These are phyloP conservation scores for Lucinisca nassula DNA, from an alignment of 2,888 invertebrate species.

Conservation along the genomic window DNA sequence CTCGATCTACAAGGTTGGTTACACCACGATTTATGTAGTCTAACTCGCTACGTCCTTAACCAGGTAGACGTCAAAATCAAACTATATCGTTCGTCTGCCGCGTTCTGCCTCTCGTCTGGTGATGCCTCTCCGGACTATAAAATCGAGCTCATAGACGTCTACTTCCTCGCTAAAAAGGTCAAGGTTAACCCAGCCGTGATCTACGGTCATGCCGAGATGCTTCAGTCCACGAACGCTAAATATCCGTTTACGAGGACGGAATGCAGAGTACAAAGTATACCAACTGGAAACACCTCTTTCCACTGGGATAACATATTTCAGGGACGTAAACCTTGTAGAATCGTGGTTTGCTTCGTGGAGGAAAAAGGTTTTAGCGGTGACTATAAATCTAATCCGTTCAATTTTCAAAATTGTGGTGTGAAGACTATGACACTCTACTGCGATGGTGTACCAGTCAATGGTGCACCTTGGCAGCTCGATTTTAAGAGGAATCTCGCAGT, in stretches of 20 bases:
- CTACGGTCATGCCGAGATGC: constrained; percentile 43
- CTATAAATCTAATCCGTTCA: neutral
- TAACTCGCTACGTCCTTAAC: neutral
- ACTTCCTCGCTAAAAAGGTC: constrained; percentile 18
- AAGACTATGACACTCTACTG: neutral
- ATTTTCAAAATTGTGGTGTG: constrained; percentile 1
- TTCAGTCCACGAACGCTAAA: neutral
- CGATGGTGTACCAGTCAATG: neutral
- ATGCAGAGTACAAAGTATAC: neutral
- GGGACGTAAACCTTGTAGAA: neutral
- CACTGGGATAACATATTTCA: neutral
- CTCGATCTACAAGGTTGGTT: neutral
- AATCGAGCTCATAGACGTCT: neutral
- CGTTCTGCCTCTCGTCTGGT: neutral
- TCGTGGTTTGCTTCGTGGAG: neutral
- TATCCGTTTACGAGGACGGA: neutral
- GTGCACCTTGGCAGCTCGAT: neutral
- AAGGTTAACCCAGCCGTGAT: constrained; percentile 51
- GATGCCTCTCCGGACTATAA: neutral
- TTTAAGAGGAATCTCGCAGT: neutral
- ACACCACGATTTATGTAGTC: neutral
- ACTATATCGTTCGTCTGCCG: neutral
- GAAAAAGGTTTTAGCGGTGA: neutral
- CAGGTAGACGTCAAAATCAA: neutral
- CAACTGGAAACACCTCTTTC: neutral